Percentiles rank a stretch among this genome's conserved stretches.
phyloP scores from a whole-genome alignment of 2,797 vertebrate species.

The Mormyrus proboscirostris region DNA sequence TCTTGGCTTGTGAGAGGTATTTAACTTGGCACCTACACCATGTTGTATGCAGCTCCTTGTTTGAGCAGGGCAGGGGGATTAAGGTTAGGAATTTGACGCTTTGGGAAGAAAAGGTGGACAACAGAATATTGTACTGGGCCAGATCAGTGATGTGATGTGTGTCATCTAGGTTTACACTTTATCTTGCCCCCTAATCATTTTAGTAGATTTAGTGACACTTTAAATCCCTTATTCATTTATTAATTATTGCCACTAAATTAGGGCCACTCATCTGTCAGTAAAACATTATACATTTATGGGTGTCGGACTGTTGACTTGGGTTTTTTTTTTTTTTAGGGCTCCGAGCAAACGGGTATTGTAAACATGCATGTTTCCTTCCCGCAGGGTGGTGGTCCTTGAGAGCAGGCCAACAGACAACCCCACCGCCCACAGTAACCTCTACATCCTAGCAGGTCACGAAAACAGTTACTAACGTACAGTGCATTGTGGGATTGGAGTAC shows the following conservation, averaged over 20 bases:
- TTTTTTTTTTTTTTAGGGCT: background rate
- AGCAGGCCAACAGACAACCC: constrained; percentile 76
- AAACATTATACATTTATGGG: background rate
- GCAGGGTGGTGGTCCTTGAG: constrained; percentile 78
- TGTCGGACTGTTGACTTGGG: background rate
- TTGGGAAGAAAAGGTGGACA: background rate
- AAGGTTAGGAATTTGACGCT: background rate
- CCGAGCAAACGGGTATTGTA: background rate
- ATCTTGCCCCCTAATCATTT: background rate
- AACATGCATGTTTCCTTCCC: background rate
- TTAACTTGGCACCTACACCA: background rate
- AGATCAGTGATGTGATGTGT: background rate
- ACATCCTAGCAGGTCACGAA: constrained; percentile 77
- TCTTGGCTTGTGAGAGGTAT: background rate
- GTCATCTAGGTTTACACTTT: background rate
- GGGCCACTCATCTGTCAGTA: background rate
- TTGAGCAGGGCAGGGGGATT: background rate
- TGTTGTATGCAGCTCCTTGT: background rate
- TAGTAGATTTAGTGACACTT: background rate
- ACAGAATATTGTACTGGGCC: background rate
- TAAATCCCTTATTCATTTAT: background rate
- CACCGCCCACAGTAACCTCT: constrained; percentile 76
- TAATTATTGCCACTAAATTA: background rate
- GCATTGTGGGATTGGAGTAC: constrained; percentile 15
- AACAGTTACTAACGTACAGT: constrained; percentile 70